Evolutionary conservation across 2,113 vertebrate species (phyloP).

Genomic region (Stigmatopora argus): DNA sequence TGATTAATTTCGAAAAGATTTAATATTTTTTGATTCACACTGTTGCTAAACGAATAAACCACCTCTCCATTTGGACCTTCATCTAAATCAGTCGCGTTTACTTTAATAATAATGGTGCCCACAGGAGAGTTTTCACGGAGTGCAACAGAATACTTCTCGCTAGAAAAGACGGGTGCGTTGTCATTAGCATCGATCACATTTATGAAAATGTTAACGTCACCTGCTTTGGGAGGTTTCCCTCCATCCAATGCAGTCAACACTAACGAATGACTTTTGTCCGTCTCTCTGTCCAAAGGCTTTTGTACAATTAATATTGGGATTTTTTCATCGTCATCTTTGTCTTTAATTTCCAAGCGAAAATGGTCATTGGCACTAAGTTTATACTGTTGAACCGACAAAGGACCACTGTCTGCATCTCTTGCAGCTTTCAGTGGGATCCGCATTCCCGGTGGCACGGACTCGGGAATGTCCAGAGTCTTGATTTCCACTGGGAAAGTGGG

Average conservation of each 20-base stretch:
- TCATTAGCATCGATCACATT: conserved; percentile 56
- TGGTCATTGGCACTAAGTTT: conserved; percentile 53
- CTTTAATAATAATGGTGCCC: conserved; percentile 41
- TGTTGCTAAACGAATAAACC: conserved; percentile 54
- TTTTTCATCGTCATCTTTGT: conserved; percentile 46
- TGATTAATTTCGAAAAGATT: conserved; percentile 42
- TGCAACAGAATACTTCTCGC: conserved; percentile 38
- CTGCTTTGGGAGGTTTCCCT: conserved; percentile 51
- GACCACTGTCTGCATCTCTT: conserved; percentile 47
- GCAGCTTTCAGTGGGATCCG: conserved; percentile 47
- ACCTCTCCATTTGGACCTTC: conserved; percentile 50
- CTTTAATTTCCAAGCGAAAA: conserved; percentile 56
- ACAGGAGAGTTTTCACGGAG: conserved; percentile 50
- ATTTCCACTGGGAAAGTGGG: conserved; percentile 52
- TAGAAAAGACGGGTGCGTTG: conserved; percentile 47
- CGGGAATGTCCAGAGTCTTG: conserved; percentile 47
- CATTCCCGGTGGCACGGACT: conserved; percentile 41
- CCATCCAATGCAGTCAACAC: conserved; percentile 51
- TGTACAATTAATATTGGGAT: conserved; percentile 50
- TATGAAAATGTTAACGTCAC: conserved; percentile 30
- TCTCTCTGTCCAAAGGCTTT: conserved; percentile 55
- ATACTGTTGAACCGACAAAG: conserved; percentile 55
- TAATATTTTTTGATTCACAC: conserved; percentile 19
- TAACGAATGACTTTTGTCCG: conserved; percentile 9
- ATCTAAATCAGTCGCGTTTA: conserved; percentile 64